These are phyloP conservation scores for Prolemur simus DNA, from an alignment of 2,113 vertebrate genomes.

Conservation along the genomic window DNA sequence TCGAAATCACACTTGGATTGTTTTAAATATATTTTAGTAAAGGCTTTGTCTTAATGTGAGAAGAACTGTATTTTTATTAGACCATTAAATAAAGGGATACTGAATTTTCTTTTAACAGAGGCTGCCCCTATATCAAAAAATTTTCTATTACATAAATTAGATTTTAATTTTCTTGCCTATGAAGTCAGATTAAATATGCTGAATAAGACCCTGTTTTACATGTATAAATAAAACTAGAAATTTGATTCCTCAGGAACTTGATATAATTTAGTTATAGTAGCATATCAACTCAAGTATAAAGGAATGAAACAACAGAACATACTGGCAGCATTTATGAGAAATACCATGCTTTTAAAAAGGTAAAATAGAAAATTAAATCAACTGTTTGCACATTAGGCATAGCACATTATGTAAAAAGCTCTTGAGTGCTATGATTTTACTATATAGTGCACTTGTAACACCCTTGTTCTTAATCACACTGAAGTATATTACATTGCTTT, in stretches of 20 bases:
- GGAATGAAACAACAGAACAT: constrained; percentile 53
- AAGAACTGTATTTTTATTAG: constrained; percentile 49
- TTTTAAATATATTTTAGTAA: neutral
- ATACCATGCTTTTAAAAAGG: constrained; percentile 50
- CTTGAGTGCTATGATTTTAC: constrained; percentile 50
- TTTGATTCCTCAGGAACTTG: constrained; percentile 31
- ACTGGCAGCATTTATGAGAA: constrained; percentile 52
- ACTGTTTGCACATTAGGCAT: constrained; percentile 44
- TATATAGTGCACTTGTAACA: constrained; percentile 44
- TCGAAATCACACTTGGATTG: neutral
- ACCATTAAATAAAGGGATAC: constrained; percentile 12
- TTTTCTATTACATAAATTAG: neutral
- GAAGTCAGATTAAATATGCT: constrained; percentile 48
- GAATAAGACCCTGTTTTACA: neutral
- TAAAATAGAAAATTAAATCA: constrained; percentile 62
- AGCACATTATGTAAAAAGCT: constrained; percentile 60
- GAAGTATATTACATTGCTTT: constrained; percentile 59
- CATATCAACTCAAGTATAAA: constrained; percentile 50
- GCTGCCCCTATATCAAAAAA: neutral
- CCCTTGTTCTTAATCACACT: constrained; percentile 57
- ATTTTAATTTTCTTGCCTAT: constrained; percentile 34
- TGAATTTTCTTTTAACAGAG: neutral
- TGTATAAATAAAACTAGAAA: constrained; percentile 48
- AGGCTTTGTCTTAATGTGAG: neutral
- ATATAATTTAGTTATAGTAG: constrained; percentile 50